These are phyloP conservation scores for Ditylenchus dipsaci DNA, from an alignment of 1,140 invertebrate species.

Conservation along the genomic window DNA sequence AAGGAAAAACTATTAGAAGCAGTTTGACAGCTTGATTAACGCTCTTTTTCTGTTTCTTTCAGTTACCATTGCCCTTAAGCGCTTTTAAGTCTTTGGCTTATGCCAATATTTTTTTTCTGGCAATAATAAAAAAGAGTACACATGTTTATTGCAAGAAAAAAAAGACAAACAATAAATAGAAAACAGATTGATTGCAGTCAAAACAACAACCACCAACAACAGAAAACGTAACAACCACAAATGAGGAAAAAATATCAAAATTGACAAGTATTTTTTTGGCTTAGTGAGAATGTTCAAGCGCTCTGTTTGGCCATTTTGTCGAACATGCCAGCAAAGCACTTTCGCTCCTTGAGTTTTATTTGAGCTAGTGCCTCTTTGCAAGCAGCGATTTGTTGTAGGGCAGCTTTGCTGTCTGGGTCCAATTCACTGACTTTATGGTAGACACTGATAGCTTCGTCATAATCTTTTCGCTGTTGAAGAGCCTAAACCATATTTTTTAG, in stretches of 20 bases:
- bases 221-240: not conserved
- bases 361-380: constrained; percentile 74
- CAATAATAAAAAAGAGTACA: no score
- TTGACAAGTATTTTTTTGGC: not conserved
- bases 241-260: no score
- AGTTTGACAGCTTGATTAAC: no score
- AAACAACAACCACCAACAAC: not conserved
- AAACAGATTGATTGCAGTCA: not conserved
- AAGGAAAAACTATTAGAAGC: no score
- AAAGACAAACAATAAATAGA: no score
- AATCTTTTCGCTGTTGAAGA: constrained; percentile 71
- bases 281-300: not conserved
- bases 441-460: constrained; percentile 72
- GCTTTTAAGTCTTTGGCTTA: no score
- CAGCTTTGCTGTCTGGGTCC: constrained; percentile 78
- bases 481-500: constrained; percentile 63
- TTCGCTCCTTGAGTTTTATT: constrained; percentile 75
- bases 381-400: constrained; percentile 70
- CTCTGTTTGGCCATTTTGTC: constrained; percentile 58
- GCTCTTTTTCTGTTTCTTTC: no score
- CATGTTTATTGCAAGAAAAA: no score
- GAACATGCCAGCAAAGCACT: constrained; percentile 90
- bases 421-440: constrained; percentile 71
- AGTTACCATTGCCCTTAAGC: no score
- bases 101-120: no score